A percentile compares a stretch with the other conserved stretches of the same genome.
These are phyloP conservation scores for Sturmia bella DNA, from an alignment of 2,888 invertebrate species.

Conservation along the genomic window DNA sequence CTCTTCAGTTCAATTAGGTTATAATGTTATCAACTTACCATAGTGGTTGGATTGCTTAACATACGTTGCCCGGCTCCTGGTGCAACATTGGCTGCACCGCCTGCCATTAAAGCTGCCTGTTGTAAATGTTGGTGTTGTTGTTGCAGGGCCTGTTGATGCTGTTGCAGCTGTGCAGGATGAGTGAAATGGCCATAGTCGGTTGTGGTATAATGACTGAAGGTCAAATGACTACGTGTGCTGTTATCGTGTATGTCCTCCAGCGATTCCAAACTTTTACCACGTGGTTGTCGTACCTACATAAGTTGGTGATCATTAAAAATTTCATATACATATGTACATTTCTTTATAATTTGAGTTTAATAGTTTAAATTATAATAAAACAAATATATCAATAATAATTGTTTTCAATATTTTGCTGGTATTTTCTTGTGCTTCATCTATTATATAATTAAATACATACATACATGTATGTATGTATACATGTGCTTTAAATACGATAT, in stretches of 20 bases:
- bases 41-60: conserved; percentile 78
- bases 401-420: too few species aligned
- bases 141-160: conserved; percentile 72
- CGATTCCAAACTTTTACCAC: conserved; percentile 93
- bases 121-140: conserved; percentile 72
- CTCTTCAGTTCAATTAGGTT: neutral
- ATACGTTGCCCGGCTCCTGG: conserved; percentile 72
- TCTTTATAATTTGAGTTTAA: too few species aligned
- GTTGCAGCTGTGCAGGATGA: conserved; percentile 75
- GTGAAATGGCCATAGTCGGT: conserved; percentile 81
- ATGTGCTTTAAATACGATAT: neutral
- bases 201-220: conserved; percentile 82
- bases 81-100: conserved; percentile 70
- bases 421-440: too few species aligned
- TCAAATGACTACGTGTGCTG: conserved; percentile 82
- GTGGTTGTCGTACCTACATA: conserved; percentile 88
- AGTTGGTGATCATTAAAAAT: neutral
- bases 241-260: conserved; percentile 90
- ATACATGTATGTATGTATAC: neutral
- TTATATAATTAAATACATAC: too few species aligned
- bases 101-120: conserved; percentile 71
- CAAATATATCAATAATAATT: too few species aligned
- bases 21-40: conserved; percentile 72
- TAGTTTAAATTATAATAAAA: too few species aligned
- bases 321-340: too few species aligned